Evolutionary conservation across 2,888 invertebrate genomes (phyloP).

Genomic region (Himalopsyche tibetana): DNA sequence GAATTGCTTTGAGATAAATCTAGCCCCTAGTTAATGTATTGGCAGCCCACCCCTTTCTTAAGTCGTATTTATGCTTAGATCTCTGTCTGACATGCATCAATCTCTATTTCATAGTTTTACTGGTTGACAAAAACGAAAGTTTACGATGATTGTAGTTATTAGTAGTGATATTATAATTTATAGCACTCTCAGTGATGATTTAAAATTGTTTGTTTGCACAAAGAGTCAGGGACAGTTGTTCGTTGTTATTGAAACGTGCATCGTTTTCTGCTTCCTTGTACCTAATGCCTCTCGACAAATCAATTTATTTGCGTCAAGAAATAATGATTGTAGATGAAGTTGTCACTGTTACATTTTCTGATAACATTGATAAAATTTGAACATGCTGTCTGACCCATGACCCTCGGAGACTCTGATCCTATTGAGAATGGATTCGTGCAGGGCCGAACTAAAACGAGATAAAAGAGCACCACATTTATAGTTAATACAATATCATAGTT

Average conservation of each 20-base stretch:
- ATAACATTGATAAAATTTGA: slow-evolving; percentile 51
- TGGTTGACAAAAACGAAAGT: no score
- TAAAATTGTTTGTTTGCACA: background rate
- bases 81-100: no score
- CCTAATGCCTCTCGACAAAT: slow-evolving; percentile 1
- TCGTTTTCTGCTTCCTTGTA: background rate
- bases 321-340: background rate
- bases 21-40: no score
- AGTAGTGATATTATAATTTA: no score
- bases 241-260: background rate
- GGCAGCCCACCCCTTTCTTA: no score
- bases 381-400: slow-evolving; percentile 59
- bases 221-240: background rate
- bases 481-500: no score
- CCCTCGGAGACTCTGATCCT: slow-evolving; percentile 55
- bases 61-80: no score
- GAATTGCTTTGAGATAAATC: no score
- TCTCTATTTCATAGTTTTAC: no score
- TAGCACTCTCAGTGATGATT: background rate
- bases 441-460: background rate
- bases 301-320: slow-evolving; percentile 10
- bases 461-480: no score
- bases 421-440: slow-evolving; percentile 47
- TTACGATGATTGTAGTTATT: no score
- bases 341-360: slow-evolving; percentile 14